A percentile compares a stretch with the other conserved stretches of the same genome.
phyloP scores from a whole-genome alignment of 2,888 invertebrate genomes.

The Ornithoptera priamus region DNA sequence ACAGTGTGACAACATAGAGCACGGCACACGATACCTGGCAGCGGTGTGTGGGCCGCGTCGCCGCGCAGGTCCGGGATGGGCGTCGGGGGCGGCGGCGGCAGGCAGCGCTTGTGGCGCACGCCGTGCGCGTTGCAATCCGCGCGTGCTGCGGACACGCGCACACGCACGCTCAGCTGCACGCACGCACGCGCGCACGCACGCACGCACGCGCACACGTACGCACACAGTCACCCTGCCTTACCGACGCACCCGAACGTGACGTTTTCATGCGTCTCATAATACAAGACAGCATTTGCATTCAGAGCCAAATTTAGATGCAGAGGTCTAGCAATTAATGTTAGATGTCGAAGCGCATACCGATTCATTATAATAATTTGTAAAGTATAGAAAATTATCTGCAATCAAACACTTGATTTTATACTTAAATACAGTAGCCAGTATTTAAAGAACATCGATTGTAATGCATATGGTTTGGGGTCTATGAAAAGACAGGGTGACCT shows the following conservation, averaged over 20 bases:
- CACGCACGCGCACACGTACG: constrained; percentile 29
- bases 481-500: constrained; percentile 62
- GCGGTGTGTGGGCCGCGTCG: constrained; percentile 57
- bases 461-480: constrained; percentile 17
- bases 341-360: constrained; percentile 26
- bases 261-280: neutral
- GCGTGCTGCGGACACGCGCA: constrained; percentile 76
- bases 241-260: constrained; percentile 30
- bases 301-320: constrained; percentile 7
- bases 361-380: constrained; percentile 14
- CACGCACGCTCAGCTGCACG: constrained; percentile 35
- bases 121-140: constrained; percentile 89
- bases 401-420: constrained; percentile 10
- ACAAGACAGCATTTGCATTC: constrained; percentile 3
- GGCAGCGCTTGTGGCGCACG: constrained; percentile 89
- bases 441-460: constrained; percentile 15
- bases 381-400: constrained; percentile 12
- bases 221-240: constrained; percentile 36
- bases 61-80: constrained; percentile 94
- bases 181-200: constrained; percentile 33
- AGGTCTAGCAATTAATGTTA: constrained; percentile 24
- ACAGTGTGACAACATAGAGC: constrained; percentile 20
- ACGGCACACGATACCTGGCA: constrained; percentile 38
- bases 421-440: constrained; percentile 13
- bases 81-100: constrained; percentile 89